Conservation (phyloP, 2,113 vertebrate genomes). For the Aleadryas rufinucha region DNA sequence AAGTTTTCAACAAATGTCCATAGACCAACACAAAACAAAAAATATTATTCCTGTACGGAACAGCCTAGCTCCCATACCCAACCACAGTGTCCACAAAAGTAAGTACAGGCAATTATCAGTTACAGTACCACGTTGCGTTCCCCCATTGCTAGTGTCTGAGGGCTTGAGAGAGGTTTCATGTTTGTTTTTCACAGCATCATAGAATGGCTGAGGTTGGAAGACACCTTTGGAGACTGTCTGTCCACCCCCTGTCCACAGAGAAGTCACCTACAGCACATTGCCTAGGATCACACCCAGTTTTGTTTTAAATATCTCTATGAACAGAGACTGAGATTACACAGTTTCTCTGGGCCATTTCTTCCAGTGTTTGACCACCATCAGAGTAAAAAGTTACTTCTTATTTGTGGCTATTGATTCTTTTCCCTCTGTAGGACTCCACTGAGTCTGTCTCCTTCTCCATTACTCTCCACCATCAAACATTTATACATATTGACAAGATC, state of each 20-base stretch:
- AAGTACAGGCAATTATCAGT: slow-evolving; percentile 49
- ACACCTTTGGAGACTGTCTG: not conserved
- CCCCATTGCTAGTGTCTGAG: not conserved
- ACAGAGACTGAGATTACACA: not conserved
- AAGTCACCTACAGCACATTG: not conserved
- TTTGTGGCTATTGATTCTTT: not conserved
- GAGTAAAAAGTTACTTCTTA: not conserved
- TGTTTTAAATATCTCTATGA: not conserved
- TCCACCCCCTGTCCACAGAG: not conserved
- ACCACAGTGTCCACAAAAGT: slow-evolving; percentile 79
- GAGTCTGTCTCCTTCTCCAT: not conserved
- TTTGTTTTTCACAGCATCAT: not conserved
- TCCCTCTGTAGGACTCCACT: not conserved
- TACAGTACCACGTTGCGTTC: not conserved
- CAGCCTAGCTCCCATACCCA: slow-evolving; percentile 74
- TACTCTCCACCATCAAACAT: not conserved
- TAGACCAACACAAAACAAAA: slow-evolving; percentile 65
- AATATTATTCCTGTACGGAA: slow-evolving; percentile 64
- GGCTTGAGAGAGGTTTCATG: not conserved
- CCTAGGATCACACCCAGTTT: not conserved
- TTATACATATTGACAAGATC: not conserved
- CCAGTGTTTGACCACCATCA: not conserved
- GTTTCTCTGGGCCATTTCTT: not conserved
- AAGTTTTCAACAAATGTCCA: slow-evolving; percentile 64
- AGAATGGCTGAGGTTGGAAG: not conserved